A percentile compares a stretch with the other conserved stretches of the same genome.
Conservation (phyloP, 2,888 invertebrate species). For the Cantharis lateralis region DNA sequence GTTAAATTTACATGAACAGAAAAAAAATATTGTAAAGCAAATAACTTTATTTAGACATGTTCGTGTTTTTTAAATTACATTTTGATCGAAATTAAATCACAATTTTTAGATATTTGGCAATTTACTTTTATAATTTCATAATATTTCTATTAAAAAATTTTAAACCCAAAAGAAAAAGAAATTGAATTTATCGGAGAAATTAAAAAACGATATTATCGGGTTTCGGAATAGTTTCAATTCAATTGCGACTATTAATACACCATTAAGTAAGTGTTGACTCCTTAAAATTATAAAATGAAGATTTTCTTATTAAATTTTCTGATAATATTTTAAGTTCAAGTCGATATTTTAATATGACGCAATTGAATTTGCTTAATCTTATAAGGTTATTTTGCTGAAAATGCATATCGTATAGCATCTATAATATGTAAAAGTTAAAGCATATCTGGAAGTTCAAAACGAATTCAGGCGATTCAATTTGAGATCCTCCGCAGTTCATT, state of each 20-base stretch:
- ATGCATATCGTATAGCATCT: constrained; percentile 25
- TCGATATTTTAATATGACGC: constrained; percentile 13
- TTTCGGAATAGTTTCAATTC: too few species aligned
- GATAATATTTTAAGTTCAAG: background rate
- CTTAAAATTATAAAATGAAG: background rate
- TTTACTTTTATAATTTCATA: too few species aligned
- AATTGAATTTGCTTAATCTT: constrained; percentile 29
- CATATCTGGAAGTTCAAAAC: constrained; percentile 31
- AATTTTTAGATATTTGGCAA: background rate
- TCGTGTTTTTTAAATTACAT: background rate
- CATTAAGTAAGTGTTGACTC: background rate
- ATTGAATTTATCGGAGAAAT: too few species aligned
- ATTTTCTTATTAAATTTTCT: background rate
- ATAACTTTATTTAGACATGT: background rate
- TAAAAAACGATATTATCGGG: too few species aligned
- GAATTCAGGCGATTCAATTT: constrained; percentile 33
- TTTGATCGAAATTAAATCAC: background rate
- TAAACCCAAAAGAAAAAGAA: too few species aligned
- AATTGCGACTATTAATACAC: too few species aligned
- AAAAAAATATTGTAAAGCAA: background rate
- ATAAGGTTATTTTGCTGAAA: constrained; percentile 22
- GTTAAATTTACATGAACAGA: background rate
- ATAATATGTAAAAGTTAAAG: constrained; percentile 23
- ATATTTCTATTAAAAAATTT: too few species aligned
- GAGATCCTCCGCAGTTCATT: constrained; percentile 21